Evolutionary conservation across 2,113 vertebrate genomes (phyloP).

Genomic region (Syrrhaptes paradoxus): DNA sequence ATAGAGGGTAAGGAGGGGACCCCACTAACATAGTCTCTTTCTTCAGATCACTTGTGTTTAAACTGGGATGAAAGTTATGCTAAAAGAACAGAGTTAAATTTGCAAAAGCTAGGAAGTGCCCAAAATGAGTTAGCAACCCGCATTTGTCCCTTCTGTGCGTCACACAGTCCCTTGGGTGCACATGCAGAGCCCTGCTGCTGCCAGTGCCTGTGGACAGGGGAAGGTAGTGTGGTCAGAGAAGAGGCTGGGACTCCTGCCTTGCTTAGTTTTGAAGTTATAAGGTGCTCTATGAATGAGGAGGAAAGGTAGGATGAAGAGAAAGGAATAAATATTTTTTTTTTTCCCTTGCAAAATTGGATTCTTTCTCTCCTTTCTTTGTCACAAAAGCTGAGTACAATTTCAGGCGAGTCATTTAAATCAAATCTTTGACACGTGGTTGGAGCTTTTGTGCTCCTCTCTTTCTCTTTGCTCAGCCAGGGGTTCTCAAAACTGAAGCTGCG

Average conservation of each 20-base stretch:
- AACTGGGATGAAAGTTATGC: neutral
- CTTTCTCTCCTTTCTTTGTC: neutral
- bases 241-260: neutral
- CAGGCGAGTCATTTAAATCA: slow-evolving; percentile 57
- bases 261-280: neutral
- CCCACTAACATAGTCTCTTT: neutral
- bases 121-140: neutral
- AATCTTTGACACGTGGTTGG: slow-evolving; percentile 60
- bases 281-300: neutral
- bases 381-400: slow-evolving; percentile 1
- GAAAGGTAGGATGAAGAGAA: neutral
- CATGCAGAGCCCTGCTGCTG: neutral
- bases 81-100: neutral
- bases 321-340: neutral
- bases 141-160: neutral
- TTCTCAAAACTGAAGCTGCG: slow-evolving; percentile 40
- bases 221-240: neutral
- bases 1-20: neutral
- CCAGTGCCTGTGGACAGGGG: neutral
- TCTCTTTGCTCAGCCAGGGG: slow-evolving; percentile 60
- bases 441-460: slow-evolving; percentile 60
- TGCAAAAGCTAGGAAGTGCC: neutral
- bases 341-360: neutral
- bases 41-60: neutral
- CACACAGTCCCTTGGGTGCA: fast-evolving